Base-by-base conservation (phyloP, 2,888 invertebrate species). In the Melanchra persicariae region DNA sequence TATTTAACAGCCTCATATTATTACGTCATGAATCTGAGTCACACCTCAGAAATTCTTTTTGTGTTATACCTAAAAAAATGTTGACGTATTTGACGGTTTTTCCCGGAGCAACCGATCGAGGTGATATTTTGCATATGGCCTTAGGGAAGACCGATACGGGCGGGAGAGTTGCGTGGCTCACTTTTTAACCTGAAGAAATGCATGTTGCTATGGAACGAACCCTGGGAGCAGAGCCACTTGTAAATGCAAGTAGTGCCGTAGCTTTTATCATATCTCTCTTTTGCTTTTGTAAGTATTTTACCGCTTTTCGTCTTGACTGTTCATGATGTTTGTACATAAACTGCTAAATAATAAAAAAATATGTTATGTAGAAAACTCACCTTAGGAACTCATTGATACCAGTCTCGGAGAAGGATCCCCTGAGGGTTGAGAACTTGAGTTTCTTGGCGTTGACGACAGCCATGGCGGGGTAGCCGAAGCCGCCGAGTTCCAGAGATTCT, bases 401-500 rank as follows among this genome's bases (percentile, higher is more conserved):
- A 76, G 98, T 98, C 88, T 98, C 97, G 0, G 99, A 99, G 96
- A 99, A 99, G 30, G 99, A 98, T 17, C 99, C 99, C 86, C 98
- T 97, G 2, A 99, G 96, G 10, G 98, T 97, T 0, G 99, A 98
- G 96, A 98, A 99, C 93, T 99, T 99, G 97, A 99, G 98, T 95
- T 99, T 99, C 93, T 99, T 98, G 19, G 98, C 97, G 94, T 99
- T 99, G 70, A 99, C 98, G 24, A 99, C 99, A 9, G 99, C 99
- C 98, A 99, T 98, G 1, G 99, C 99, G 2, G 99, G 99, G 93
- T 99, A 99, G 15, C 99, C 99, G 93, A 99, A 99, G 9, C 97
- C 99, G 78, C 99, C 99, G 82, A 99, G 98, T 90, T 99, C 99
- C 47, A 99, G 93, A 0, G 98, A 97, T 78, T 97, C 97, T 92